Percentiles rank a stretch among this genome's conserved stretches.
phyloP scores from a whole-genome alignment of 2,888 invertebrate genomes.

The Drosophila melanosoma region DNA sequence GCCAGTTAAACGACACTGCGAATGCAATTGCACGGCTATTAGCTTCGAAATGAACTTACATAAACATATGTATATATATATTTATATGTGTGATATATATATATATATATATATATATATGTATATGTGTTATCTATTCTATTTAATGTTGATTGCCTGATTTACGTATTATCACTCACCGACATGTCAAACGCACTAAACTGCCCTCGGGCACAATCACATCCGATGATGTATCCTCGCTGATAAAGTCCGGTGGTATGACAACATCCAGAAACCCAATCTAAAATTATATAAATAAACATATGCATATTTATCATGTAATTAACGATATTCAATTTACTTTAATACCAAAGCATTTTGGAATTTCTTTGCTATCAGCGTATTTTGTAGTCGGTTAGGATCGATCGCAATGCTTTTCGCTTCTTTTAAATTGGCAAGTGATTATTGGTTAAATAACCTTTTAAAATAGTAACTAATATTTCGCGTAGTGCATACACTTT shows the following conservation, averaged over 20 bases:
- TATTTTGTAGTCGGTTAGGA: neutral
- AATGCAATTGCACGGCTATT: constrained; percentile 26
- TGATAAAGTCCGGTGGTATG: constrained; percentile 95
- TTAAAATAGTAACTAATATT: neutral
- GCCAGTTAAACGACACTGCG: constrained; percentile 28
- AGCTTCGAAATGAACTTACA: constrained; percentile 20
- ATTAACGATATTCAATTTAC: neutral
- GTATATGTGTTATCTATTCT: constrained; percentile 1
- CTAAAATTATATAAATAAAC: constrained; percentile 85
- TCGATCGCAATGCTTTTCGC: neutral
- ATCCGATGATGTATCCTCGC: constrained; percentile 95
- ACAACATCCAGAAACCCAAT: constrained; percentile 94
- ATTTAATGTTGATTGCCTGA: neutral
- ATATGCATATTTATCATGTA: neutral
- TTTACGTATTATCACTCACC: constrained; percentile 75
- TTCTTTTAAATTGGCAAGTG: neutral
- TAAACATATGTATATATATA: constrained; percentile 1
- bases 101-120: neutral
- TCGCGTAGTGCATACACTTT: neutral
- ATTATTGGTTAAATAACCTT: neutral
- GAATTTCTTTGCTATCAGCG: neutral
- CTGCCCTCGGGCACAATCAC: constrained; percentile 95
- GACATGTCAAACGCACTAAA: constrained; percentile 88
- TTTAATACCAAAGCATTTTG: neutral
- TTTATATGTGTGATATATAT: neutral